Percentiles rank a stretch among this genome's conserved stretches.
phyloP scores from a whole-genome alignment of 2,797 vertebrate genomes.

The Euphonia xanthogaster region DNA sequence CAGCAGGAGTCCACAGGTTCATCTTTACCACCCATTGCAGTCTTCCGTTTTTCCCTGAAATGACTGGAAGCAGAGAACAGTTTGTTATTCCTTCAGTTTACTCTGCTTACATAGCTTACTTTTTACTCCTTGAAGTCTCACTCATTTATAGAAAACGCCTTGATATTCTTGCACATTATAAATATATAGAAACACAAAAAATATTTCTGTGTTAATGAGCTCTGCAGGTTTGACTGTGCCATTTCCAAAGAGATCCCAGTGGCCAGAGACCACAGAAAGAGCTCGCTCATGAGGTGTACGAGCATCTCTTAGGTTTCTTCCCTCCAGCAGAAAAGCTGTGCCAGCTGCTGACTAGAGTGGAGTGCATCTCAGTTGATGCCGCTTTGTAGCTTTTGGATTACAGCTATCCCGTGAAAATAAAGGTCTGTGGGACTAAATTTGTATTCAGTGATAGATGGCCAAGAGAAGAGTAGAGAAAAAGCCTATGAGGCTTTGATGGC shows the following conservation, averaged over 20 bases:
- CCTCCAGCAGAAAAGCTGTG: not conserved
- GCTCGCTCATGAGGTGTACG: rapidly evolving
- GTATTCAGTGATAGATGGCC: not conserved
- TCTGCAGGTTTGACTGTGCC: not conserved
- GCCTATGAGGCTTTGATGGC: not conserved
- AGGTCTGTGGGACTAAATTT: not conserved
- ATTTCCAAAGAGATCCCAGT: not conserved
- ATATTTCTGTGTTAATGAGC: not conserved
- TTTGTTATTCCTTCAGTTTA: not conserved
- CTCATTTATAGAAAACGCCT: not conserved
- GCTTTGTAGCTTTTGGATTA: not conserved
- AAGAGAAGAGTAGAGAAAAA: not conserved
- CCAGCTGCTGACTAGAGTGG: not conserved
- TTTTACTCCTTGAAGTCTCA: not conserved
- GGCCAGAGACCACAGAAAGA: not conserved
- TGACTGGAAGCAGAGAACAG: not conserved
- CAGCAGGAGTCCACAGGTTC: not conserved
- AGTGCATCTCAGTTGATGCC: not conserved
- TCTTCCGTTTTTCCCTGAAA: not conserved
- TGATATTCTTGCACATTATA: not conserved
- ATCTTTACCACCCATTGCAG: not conserved
- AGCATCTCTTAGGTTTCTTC: not conserved
- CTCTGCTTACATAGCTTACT: not conserved
- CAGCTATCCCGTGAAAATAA: not conserved
- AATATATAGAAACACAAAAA: not conserved